Conservation (phyloP, 2,888 invertebrate species). For the Eurytoma californica region DNA sequence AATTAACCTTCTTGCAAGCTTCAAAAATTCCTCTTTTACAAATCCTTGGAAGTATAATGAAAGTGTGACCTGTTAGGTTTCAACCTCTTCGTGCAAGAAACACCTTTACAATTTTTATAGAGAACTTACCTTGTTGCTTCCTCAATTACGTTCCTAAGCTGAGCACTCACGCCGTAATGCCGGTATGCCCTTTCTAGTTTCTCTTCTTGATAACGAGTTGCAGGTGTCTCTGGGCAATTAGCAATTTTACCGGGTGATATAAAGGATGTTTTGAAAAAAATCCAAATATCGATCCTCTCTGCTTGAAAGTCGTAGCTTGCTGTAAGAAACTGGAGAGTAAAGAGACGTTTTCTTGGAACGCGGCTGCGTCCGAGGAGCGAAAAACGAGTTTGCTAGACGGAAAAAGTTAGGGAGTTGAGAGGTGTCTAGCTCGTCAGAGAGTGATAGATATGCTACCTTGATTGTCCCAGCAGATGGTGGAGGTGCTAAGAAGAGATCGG, state of each 20-base stretch:
- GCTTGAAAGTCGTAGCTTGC: conserved; percentile 24
- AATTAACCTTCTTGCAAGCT: conserved; percentile 55
- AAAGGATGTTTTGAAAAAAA: conserved; percentile 44
- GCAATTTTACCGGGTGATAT: conserved; percentile 37
- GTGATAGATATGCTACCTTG: conserved; percentile 72
- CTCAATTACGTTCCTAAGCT: conserved; percentile 46
- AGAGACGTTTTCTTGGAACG: conserved; percentile 30
- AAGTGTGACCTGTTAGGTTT: conserved; percentile 52
- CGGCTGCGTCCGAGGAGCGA: background rate
- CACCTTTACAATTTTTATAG: conserved; percentile 28
- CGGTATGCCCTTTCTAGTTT: conserved; percentile 63
- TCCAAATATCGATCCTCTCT: conserved; percentile 36
- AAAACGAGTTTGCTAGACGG: background rate
- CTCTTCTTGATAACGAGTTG: conserved; percentile 59
- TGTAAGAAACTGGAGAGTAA: conserved; percentile 39
- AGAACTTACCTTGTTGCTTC: conserved; percentile 50
- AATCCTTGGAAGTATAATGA: conserved; percentile 44
- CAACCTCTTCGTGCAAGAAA: conserved; percentile 50
- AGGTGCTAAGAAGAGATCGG: conserved; percentile 71
- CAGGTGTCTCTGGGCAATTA: conserved; percentile 40
- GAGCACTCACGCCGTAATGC: conserved; percentile 59
- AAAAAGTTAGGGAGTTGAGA: conserved; percentile 47
- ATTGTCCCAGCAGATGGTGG: conserved; percentile 74
- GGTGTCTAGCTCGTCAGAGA: conserved; percentile 60
- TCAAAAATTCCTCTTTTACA: conserved; percentile 55